A percentile compares a stretch with the other conserved stretches of the same genome.
phyloP scores from a whole-genome alignment of 2,888 invertebrate genomes.

The Sarcophaga carnaria region DNA sequence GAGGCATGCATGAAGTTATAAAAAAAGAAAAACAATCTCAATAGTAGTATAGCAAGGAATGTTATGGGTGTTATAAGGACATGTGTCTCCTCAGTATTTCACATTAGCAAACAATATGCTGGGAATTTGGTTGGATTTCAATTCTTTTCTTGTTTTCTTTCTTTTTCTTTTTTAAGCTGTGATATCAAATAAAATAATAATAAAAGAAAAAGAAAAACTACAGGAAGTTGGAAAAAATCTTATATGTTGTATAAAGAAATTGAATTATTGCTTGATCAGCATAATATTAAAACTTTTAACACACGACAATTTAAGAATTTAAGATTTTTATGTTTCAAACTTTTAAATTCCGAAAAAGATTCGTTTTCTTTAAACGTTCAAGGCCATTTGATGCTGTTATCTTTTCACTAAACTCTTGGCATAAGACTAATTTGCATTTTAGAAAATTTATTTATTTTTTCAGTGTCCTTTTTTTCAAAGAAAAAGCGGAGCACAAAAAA shows the following conservation, averaged over 20 bases:
- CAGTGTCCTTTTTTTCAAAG: constrained; percentile 24
- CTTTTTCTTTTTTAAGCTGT: background rate
- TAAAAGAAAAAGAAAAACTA: background rate
- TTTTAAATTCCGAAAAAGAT: background rate
- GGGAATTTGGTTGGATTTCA: constrained; percentile 33
- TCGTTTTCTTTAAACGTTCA: constrained; percentile 27
- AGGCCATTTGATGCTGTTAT: constrained; percentile 25
- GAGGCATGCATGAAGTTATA: constrained; percentile 27
- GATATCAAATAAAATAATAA: background rate
- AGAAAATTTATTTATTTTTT: constrained; percentile 39
- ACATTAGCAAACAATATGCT: constrained; percentile 44
- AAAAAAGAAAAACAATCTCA: background rate
- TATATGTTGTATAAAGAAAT: constrained; percentile 9
- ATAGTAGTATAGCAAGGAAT: background rate
- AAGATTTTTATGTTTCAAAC: too few relatives aligned
- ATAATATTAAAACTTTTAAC: background rate
- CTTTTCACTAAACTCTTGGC: constrained; percentile 36
- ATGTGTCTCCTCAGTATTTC: constrained; percentile 43
- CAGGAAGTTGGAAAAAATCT: background rate
- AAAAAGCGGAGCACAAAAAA: background rate
- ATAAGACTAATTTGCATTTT: constrained; percentile 55
- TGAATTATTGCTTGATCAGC: constrained; percentile 13
- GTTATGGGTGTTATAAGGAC: constrained; percentile 33
- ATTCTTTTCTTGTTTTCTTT: background rate
- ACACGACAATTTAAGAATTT: too few relatives aligned